Conservation (phyloP, 2,888 invertebrate genomes). For the Abrostola triplasia region DNA sequence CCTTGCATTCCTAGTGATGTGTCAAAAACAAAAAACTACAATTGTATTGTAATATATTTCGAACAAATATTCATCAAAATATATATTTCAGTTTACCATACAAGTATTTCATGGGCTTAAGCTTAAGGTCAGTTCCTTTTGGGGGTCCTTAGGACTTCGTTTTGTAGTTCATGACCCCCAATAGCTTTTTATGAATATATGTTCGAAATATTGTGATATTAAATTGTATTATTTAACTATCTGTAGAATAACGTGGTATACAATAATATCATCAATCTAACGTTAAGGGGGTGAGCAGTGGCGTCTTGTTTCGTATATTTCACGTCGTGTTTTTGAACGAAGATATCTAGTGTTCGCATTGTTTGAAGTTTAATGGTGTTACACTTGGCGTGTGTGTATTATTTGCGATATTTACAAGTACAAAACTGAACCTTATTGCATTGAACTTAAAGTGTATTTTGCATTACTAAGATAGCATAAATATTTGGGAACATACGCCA, state of each 20-base stretch:
- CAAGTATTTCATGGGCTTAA: neutral
- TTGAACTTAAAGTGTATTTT: too few species aligned
- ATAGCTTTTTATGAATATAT: neutral
- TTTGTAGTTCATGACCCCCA: neutral
- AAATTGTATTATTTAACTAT: neutral
- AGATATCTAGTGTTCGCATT: too few species aligned
- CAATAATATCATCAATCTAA: constrained; percentile 42
- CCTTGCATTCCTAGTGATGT: too few species aligned
- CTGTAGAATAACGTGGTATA: constrained; percentile 6
- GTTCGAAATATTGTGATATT: neutral
- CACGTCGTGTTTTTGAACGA: constrained; percentile 4
- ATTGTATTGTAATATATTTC: constrained; percentile 16
- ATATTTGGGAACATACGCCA: too few species aligned
- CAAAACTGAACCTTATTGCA: too few species aligned
- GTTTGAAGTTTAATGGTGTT: too few species aligned
- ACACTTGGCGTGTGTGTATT: too few species aligned
- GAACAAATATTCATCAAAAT: constrained; percentile 12
- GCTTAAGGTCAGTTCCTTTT: neutral
- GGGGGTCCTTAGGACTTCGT: constrained; percentile 1
- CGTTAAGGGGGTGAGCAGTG: constrained; percentile 15
- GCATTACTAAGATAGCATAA: too few species aligned
- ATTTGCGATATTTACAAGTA: too few species aligned
- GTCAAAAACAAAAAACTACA: too few species aligned
- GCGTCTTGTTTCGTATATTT: constrained; percentile 9
- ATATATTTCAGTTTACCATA: neutral